Evolutionary conservation across 2,888 invertebrate species (phyloP), one percentile per base, ranked within the genome.

Genomic region (Xylophagus ater): DNA sequence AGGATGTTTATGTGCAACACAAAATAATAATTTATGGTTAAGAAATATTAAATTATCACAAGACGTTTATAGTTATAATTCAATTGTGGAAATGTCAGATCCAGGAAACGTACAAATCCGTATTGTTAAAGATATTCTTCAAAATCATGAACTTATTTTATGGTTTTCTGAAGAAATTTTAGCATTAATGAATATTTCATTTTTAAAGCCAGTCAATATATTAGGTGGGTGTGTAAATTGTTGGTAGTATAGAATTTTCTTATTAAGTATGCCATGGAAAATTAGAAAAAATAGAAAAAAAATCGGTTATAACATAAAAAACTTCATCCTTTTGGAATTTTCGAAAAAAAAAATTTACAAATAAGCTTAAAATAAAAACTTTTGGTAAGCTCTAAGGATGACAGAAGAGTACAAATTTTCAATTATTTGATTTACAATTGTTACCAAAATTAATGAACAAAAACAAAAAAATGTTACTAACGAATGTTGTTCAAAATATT

Each of bases 151-250:
- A 51, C 65, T 89, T 33, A 67, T 74, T 20, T 70, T 87, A 50
- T 93, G 93, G 92, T 88, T 88, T 60, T 78, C 81, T 6, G 81
- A 83, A 49, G 76, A 77, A 45, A 67, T 85, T 43, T 68, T 83
- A 10, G 76, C 81, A 2, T 69, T 77, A 36, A 65, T 84, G 53
- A 75, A 75, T 41, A 79, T 93, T 60, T 89, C 87, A 1, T 82
- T 85, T 58, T 65, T 88, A 9, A 76, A 79, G 12, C 84, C 84
- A 1, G 66, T 67, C 4, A 84, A 92, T 57, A 87, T 92, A 46
- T 74, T 76, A 73, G 86, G 88, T 88, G 62, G 58, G 56, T 49
- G 6, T 13, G n/a, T 8, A 30, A n/a, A 9, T 28, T 28, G 5
- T 28, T n/a, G 6, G 15, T 3, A 18, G 20, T 20, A 10, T 13